Conservation (phyloP, 2,797 vertebrate genomes). For the Ctenopoma multispine region DNA sequence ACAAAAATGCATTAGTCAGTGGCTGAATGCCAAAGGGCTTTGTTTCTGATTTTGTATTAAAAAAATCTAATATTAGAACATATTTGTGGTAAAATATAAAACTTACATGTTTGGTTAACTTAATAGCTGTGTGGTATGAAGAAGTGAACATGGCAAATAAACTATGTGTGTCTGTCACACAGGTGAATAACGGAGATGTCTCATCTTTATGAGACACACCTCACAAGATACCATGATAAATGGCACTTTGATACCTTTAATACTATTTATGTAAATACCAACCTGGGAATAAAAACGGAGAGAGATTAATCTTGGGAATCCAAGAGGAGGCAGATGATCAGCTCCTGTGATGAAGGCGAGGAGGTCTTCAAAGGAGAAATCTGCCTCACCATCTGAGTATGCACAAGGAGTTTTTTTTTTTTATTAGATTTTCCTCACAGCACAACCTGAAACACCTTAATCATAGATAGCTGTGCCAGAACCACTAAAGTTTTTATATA, state of each 20-base stretch:
- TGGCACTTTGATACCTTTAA: neutral
- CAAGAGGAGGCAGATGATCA: slow-evolving; percentile 68
- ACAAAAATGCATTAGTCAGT: too few species aligned
- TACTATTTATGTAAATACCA: slow-evolving; percentile 7
- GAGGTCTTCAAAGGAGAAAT: slow-evolving; percentile 73
- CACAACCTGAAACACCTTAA: neutral
- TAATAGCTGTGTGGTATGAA: neutral
- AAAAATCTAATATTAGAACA: too few species aligned
- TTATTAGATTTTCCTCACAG: neutral
- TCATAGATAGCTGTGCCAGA: neutral
- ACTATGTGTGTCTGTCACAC: too few species aligned
- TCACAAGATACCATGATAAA: too few species aligned
- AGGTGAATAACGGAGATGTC: too few species aligned
- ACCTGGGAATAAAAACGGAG: slow-evolving; percentile 77
- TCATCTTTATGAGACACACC: too few species aligned
- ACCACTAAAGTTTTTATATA: neutral
- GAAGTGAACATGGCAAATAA: too few species aligned
- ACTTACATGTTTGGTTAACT: neutral
- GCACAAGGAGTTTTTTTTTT: slow-evolving; percentile 12
- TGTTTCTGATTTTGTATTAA: too few species aligned
- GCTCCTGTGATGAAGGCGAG: slow-evolving; percentile 75
- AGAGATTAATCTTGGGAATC: slow-evolving; percentile 62
- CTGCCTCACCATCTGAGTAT: slow-evolving; percentile 45
- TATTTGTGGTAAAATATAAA: too few species aligned
- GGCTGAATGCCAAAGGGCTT: too few species aligned